A percentile compares a stretch with the other conserved stretches of the same genome.
Evolutionary conservation across 2,888 invertebrate genomes (phyloP).

Genomic region (Erannis defoliaria): DNA sequence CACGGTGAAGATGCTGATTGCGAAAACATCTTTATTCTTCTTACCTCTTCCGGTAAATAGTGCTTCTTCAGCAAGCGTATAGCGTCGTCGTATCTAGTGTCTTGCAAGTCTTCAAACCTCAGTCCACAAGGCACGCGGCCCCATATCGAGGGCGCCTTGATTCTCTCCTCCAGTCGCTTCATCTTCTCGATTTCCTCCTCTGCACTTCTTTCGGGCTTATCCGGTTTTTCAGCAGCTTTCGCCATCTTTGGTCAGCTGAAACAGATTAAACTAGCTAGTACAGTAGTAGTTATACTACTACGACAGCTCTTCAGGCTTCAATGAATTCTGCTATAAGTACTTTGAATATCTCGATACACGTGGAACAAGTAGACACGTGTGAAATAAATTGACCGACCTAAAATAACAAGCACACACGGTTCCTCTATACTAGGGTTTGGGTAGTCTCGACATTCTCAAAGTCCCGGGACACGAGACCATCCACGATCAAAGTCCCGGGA

Average conservation of each 20-base stretch:
- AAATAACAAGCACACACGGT: not conserved
- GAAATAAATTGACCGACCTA: not conserved
- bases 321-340: not conserved
- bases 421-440: no score
- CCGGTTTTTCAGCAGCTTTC: constrained; percentile 53
- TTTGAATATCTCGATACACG: constrained; percentile 4
- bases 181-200: constrained; percentile 75
- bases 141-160: constrained; percentile 82
- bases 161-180: constrained; percentile 74
- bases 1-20: no score
- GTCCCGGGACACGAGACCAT: no score
- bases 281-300: no score
- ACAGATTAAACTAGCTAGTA: no score
- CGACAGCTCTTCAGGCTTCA: not conserved
- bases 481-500: no score
- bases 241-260: constrained; percentile 59
- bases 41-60: constrained; percentile 75
- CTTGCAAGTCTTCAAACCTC: constrained; percentile 80
- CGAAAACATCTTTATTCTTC: no score
- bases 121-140: constrained; percentile 72
- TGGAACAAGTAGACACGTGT: not conserved
- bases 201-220: constrained; percentile 51
- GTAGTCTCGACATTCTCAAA: no score
- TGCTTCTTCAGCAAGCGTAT: constrained; percentile 74
- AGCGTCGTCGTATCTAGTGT: constrained; percentile 76